Evolutionary conservation across 2,113 vertebrate genomes (phyloP), one percentile per base, ranked within the genome.

Genomic region (Ariopsis seemanni): DNA sequence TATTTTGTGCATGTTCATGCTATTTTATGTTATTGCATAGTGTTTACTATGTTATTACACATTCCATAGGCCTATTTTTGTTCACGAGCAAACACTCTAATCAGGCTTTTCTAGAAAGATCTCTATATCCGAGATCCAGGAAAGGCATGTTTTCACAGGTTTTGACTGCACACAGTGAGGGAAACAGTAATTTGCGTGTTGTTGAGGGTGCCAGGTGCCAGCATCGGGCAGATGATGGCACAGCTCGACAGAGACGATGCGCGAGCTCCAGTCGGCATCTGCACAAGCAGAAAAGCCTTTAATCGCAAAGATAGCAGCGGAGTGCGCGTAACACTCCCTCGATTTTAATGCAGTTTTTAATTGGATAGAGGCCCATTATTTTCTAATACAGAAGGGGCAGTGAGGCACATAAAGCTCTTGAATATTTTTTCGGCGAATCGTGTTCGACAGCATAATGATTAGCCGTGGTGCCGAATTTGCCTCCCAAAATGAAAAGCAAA

Each of bases 401-500:
- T 96, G 95, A 96, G 95, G 95, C 95, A 96, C 95, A 94, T 93
- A 96, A 95, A 96, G 95, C 95, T 94, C 95, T 96, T 95, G 95
- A 96, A 96, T 96, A 95, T 96, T 96, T 96, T 95, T 95, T 94
- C 94, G 95, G 94, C 95, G 95, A 96, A 95, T 96, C 95, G 92
- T 95, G 95, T 96, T 95, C 94, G 93, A 96, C 95, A 95, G 94
- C 95, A 96, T 95, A 95, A 95, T 96, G 94, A 95, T 96, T 96
- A 95, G 95, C 92, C 94, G 91, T 91, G 91, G 92, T 95, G 93
- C 94, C 95, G 95, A 95, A 96, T 96, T 95, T 96, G 95, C 95
- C 94, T 95, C 93, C 91, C 94, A 95, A 96, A 96, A 96, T 96
- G 95, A 96, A 96, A 96, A 96, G 95, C 95, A 96, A 96, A 96